Percentiles rank a stretch among this genome's conserved stretches.
Evolutionary conservation across 2,888 invertebrate genomes (phyloP).

Genomic region (Gymnosoma rotundatum): DNA sequence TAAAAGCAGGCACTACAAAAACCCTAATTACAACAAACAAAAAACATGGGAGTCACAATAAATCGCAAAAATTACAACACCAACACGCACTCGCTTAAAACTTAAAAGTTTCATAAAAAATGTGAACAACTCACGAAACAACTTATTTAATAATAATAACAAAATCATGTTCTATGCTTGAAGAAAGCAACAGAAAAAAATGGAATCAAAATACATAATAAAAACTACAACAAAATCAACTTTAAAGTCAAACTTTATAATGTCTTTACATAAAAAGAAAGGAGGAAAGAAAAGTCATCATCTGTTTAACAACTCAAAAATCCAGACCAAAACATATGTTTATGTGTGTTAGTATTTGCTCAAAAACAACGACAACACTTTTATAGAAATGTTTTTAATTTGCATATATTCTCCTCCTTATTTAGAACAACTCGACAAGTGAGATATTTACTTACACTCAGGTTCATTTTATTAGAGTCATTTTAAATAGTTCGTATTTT

Average conservation of each 20-base stretch:
- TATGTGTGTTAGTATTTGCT: not conserved
- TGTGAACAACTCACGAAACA: conserved; percentile 32
- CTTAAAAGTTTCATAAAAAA: not conserved
- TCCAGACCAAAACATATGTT: not conserved
- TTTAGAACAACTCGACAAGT: not conserved
- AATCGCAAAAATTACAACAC: not conserved
- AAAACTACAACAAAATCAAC: conserved; percentile 20
- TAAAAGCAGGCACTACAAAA: conserved; percentile 51
- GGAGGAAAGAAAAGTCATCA: conserved; percentile 42
- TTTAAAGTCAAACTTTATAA: conserved; percentile 22
- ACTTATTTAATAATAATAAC: conserved; percentile 51
- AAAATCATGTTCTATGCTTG: conserved; percentile 5
- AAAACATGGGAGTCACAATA: conserved; percentile 45
- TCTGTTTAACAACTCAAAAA: not conserved
- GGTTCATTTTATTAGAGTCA: not conserved
- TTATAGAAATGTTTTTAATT: conserved; percentile 54
- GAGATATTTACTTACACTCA: not conserved
- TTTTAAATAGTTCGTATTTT: no score
- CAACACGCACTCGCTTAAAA: not conserved
- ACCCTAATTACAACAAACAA: conserved; percentile 56
- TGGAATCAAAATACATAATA: conserved; percentile 21
- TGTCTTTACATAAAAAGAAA: not conserved
- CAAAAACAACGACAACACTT: not conserved
- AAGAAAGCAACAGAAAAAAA: conserved; percentile 8
- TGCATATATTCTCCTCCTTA: conserved; percentile 39